Evolutionary conservation across 2,113 vertebrate species (phyloP), one percentile per base, ranked within the genome.

Genomic region (Limnothrissa miodon): DNA sequence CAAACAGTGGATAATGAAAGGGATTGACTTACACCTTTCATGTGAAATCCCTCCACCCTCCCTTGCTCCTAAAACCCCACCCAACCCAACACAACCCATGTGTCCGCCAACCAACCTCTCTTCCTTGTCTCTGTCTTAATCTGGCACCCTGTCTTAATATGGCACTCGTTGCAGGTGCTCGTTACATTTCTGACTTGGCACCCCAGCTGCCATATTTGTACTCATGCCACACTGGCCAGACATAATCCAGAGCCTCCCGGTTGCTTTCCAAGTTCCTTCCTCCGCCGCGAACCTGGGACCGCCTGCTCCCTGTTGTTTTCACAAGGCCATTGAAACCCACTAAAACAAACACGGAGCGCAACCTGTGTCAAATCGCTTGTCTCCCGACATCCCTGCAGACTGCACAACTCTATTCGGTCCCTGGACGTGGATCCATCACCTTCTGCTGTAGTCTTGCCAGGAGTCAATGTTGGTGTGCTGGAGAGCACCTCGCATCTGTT

Each of bases 161-260:
- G 90, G 91, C 93, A 87, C 92, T 93, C 91, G 94, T 48, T 90
- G 91, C 92, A 91, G 93, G 93, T 89, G 89, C 39, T 79, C 1
- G 80, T 44, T 94, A 92, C 88, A 89, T 91, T 62, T 84, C 29
- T 82, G n/a, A 81, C 85, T 53, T 78, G 78, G 39, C 62, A 78
- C 81, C 62, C 90, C 90, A 90, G 92, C 92, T 93, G 91, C 93
- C 92, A 90, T 91, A 92, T 92, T 92, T 89, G 89, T 89, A 88
- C 89, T 91, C 81, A 88, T 15, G 79, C 85, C 93, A 92, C 89
- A 91, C 92, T 91, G 85, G 86, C 83, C 89, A 95, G 96, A 96
- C 93, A 93, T 90, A 94, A 93, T 95, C 95, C 96, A 97, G 95
- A 95, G 85, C 83, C 87, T 84, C 87, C 82, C 1, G 89, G 82